phyloP scores from a whole-genome alignment of 23 tunicate genomes.

The Trididemnum clinides region DNA sequence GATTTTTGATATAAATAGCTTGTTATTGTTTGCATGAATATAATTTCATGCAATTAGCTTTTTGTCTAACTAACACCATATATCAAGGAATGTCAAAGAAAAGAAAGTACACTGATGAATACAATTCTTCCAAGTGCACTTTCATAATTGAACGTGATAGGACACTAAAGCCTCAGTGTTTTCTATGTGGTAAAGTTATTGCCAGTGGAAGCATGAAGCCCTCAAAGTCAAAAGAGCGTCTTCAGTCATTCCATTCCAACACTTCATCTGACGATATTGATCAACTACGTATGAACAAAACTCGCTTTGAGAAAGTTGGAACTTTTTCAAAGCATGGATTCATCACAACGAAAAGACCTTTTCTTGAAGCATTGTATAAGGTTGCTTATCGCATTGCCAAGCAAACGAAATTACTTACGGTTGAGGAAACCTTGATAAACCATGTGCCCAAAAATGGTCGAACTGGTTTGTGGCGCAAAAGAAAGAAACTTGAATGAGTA shows the following conservation, averaged over 20 bases:
- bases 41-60: neutral
- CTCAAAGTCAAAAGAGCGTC: no score
- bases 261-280: neutral
- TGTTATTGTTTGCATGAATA: neutral
- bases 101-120: no score
- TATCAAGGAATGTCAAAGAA: neutral
- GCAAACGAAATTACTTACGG: neutral
- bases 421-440: conserved; percentile 27
- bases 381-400: conserved; percentile 26
- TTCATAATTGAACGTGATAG: neutral
- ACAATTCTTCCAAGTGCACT: neutral
- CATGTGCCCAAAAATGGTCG: neutral
- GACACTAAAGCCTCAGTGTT: neutral
- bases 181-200: neutral
- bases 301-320: neutral
- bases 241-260: neutral
- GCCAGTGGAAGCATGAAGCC: neutral
- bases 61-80: neutral
- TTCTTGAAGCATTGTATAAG: conserved; percentile 28
- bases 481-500: conserved; percentile 1
- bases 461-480: conserved; percentile 9
- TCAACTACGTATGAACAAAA: neutral
- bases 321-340: neutral
- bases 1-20: no score
- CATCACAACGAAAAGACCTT: neutral